A percentile compares a stretch with the other conserved stretches of the same genome.
These are phyloP conservation scores for Arvicanthis niloticus DNA, from an alignment of 2,113 vertebrate genomes.

Conservation along the genomic window DNA sequence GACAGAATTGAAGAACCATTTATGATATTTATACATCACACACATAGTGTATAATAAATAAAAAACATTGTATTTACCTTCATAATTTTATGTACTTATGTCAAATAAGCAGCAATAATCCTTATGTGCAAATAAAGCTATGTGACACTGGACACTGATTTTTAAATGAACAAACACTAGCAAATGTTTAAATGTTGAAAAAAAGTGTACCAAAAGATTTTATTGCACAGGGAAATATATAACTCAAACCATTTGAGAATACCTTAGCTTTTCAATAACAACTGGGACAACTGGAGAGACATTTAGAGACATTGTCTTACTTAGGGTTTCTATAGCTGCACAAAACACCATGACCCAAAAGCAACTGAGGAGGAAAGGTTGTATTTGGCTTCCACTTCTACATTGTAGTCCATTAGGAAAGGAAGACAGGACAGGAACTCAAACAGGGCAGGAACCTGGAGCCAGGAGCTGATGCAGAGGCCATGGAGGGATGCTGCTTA, in stretches of 20 bases:
- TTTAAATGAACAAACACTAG: neutral
- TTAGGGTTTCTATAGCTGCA: neutral
- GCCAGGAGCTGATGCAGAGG: neutral
- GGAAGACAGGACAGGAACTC: neutral
- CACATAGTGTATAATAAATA: neutral
- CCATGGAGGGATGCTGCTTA: neutral
- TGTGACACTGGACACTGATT: neutral
- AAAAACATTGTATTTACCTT: neutral
- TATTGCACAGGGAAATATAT: neutral
- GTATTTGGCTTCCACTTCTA: neutral
- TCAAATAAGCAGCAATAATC: neutral
- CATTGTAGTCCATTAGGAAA: neutral
- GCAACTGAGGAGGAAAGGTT: neutral
- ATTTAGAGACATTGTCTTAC: neutral
- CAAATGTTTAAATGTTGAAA: conserved; percentile 16
- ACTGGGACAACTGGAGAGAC: neutral
- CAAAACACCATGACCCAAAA: neutral
- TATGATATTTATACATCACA: neutral
- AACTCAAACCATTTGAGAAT: conserved; percentile 43
- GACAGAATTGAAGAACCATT: neutral
- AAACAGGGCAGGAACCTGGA: neutral
- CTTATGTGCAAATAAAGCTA: neutral
- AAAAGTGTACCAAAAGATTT: conserved; percentile 29
- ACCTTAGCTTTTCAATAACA: conserved; percentile 31
- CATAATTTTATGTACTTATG: neutral